Evolutionary conservation across 2,797 vertebrate species (phyloP).

Genomic region (Cynopterus sphinx): DNA sequence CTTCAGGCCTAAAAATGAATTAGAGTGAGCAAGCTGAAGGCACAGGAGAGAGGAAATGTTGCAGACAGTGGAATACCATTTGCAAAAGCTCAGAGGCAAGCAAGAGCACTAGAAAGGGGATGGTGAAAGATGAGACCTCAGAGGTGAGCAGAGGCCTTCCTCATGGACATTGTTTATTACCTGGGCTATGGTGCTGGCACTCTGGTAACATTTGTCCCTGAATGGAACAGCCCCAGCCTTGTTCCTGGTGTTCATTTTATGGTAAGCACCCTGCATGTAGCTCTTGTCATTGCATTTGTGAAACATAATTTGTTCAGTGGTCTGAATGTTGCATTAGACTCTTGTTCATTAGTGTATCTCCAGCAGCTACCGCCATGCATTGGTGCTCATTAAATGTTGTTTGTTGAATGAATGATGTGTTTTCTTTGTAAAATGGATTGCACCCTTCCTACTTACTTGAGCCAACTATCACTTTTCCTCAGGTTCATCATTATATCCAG

Average conservation of each 20-base stretch:
- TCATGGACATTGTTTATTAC: not conserved
- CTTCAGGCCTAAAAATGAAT: conserved; percentile 24
- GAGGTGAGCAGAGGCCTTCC: not conserved
- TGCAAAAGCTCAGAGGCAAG: conserved; percentile 9
- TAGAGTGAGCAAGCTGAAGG: not conserved
- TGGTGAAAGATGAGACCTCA: not conserved
- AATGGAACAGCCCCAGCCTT: not conserved
- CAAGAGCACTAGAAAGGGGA: not conserved
- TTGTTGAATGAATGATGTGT: conserved; percentile 65
- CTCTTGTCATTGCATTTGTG: not conserved
- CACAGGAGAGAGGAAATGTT: not conserved
- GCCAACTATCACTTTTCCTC: conserved; percentile 64
- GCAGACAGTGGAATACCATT: not conserved
- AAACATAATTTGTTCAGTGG: not conserved
- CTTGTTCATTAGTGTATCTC: conserved; percentile 27
- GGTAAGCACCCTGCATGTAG: not conserved
- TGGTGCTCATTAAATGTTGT: conserved; percentile 53
- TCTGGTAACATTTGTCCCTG: not conserved
- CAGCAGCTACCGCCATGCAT: not conserved
- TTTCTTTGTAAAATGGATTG: conserved; percentile 66
- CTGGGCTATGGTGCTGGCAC: not conserved
- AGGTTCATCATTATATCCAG: conserved; percentile 56
- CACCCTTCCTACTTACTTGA: conserved; percentile 60
- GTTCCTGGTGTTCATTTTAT: not conserved
- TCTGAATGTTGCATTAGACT: conserved; percentile 22